phyloP scores from a whole-genome alignment of 2,113 vertebrate species.

The Tylochromis polylepis region DNA sequence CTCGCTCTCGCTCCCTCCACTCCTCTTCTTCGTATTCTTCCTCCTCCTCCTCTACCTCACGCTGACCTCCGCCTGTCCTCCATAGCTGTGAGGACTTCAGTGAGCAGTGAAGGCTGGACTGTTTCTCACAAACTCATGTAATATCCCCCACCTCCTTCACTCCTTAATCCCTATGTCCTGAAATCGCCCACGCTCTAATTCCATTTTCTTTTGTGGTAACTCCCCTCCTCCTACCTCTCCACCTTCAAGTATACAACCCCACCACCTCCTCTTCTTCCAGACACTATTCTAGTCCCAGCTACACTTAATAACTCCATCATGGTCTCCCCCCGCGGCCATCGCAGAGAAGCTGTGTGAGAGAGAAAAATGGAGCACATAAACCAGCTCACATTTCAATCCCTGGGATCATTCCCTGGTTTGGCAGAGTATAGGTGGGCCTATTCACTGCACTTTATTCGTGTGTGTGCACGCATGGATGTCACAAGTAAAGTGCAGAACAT shows the following conservation, averaged over 20 bases:
- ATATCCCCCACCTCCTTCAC: background rate
- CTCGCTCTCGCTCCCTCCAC: background rate
- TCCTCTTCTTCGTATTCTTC: background rate
- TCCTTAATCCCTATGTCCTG: background rate
- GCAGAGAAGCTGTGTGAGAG: constrained; percentile 24
- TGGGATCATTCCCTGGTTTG: constrained; percentile 32
- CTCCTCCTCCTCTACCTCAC: constrained; percentile 50
- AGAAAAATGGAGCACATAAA: constrained; percentile 31
- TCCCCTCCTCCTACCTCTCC: background rate
- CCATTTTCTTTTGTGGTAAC: background rate
- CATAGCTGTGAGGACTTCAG: constrained; percentile 34
- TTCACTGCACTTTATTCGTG: constrained; percentile 18
- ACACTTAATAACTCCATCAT: constrained; percentile 61
- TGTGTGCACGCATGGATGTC: constrained; percentile 14
- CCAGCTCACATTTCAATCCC: constrained; percentile 63
- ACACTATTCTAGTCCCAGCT: constrained; percentile 26
- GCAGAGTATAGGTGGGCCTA: constrained; percentile 42
- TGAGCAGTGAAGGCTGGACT: constrained; percentile 26
- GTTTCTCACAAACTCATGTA: constrained; percentile 31
- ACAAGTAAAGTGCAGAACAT: background rate
- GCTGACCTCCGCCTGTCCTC: constrained; percentile 64
- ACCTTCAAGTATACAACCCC: background rate
- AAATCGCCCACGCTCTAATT: background rate
- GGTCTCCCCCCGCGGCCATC: constrained; percentile 28
- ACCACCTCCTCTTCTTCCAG: background rate